Conservation (phyloP, 2,113 vertebrate genomes). For the Sigmodon hispidus region DNA sequence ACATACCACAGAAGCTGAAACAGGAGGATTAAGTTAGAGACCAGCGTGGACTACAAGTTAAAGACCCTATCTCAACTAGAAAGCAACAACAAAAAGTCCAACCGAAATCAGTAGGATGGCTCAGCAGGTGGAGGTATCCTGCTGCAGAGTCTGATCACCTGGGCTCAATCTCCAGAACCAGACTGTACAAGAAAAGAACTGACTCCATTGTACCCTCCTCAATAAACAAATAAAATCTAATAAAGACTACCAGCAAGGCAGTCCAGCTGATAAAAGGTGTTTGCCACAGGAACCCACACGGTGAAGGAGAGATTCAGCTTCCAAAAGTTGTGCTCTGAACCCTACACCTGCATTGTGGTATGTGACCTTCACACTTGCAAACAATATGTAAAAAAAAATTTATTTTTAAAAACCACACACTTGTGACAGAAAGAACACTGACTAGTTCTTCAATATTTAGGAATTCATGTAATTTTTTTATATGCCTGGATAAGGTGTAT, state of each 20-base stretch:
- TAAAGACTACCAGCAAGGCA: not conserved
- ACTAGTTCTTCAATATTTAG: not conserved
- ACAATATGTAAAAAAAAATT: not conserved
- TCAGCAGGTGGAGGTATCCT: not conserved
- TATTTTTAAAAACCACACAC: not conserved
- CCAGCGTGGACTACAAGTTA: not conserved
- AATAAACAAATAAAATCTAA: not conserved
- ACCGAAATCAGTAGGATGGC: not conserved
- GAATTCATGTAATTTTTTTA: not conserved
- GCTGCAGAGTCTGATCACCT: not conserved
- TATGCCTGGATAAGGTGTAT: not conserved
- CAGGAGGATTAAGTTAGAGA: not conserved
- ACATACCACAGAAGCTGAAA: not conserved
- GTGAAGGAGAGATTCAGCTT: not conserved
- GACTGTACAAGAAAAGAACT: not conserved
- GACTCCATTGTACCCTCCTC: not conserved
- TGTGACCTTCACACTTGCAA: not conserved
- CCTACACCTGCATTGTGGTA: not conserved
- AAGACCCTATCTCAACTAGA: not conserved
- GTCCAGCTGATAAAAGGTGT: not conserved
- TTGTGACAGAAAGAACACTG: conserved; percentile 7
- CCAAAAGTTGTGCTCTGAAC: not conserved
- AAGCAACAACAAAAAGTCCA: not conserved
- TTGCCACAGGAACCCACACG: not conserved
- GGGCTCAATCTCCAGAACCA: not conserved